Evolutionary conservation across 2,888 invertebrate species (phyloP), one percentile per base, ranked within the genome.

Genomic region (Tryphoninae sp.): DNA sequence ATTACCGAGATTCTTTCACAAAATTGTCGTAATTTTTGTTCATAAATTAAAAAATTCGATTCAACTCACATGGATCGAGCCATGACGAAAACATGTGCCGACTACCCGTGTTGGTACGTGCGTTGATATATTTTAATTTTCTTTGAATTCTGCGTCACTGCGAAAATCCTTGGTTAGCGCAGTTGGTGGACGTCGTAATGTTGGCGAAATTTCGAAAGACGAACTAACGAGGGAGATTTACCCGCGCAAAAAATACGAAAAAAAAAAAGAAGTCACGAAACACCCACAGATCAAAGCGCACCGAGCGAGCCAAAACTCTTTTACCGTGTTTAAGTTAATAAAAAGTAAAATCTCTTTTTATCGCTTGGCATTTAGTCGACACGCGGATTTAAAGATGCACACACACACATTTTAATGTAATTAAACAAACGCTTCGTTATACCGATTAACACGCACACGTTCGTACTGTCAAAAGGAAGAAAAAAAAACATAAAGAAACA

Each of bases 61-160:
- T 9, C 1, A 61, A 81, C 81, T 81, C 65, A 81, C 81, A 81
- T 55, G 19, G 45, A 78, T 51, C 19, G 53, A 51, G 19, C 64
- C 68, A 74, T 78, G 78, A 65, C 81, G 64, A 58, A 49, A 78
- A 62, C 81, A 81, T 81, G 74, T 75, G 62, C 19, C 26, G 40
- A 62, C 59, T 26, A 68, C 49, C 68, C 16, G 59, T 40, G 53
- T 33, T 33, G 33, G 0, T 33, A 33, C 2, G 26, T 33, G 19
- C 45, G 16, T 40, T 23, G 19, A 4, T 23, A n/a, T 64, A 16
- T 45, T 19, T 22, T 49, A 26, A 2, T 16, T 13, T 11, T n/a
- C 49, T 2, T 49, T 42, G 42, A 61, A 53, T 73, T 42, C 16
- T 11, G 16, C 42, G 9, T 49, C 73, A 59, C 73, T 61, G 53